Evolutionary conservation across 2,888 invertebrate genomes (phyloP), one percentile per base, ranked within the genome.

Genomic region (Polietes domitor): DNA sequence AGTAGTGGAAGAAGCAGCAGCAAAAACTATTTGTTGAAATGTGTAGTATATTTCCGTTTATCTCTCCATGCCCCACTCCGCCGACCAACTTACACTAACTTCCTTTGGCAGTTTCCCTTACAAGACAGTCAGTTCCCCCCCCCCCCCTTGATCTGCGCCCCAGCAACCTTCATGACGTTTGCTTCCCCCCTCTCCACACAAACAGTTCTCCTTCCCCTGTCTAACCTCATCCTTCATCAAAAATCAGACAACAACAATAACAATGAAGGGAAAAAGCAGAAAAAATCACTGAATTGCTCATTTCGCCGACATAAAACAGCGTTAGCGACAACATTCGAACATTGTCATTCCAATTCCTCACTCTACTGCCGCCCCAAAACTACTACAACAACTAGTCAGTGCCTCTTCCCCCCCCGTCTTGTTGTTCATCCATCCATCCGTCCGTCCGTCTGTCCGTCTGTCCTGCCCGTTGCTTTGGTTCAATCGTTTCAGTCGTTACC

Each of bases 1-100:
- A 2, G 12, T 21, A 10, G 24, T 26, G 4, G 28, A n/a, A 71
- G n/a, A 17, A 12, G 10, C 76, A 72, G 61, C 70, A 77, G 73
- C 74, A 76, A 81, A 72, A 84, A 84, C 84, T 84, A 84, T 84
- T 84, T 84, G 84, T 84, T 84, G 81, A 78, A 43, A 76, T 81
- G 78, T 81, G 76, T 84, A 79, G 81, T 76, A 68, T 72, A 81
- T 84, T 81, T 84, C 84, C 84, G 84, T 58, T 84, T 73, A 73
- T 73, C 61, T 65, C 65, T 73, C 82, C 78, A 28, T 24, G 15
- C 26, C 50, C 19, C 32, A 24, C n/a, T n/a, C n/a, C n/a, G n/a
- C 73, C 24, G 19, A 17, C 12, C 12, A 28, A 28, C 15, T 24
- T 37, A 37, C 37, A 37, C 37, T n/a, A n/a, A n/a, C n/a, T 37